Evolutionary conservation across 2,888 invertebrate species (phyloP).

Genomic region (Escarpia spicata): DNA sequence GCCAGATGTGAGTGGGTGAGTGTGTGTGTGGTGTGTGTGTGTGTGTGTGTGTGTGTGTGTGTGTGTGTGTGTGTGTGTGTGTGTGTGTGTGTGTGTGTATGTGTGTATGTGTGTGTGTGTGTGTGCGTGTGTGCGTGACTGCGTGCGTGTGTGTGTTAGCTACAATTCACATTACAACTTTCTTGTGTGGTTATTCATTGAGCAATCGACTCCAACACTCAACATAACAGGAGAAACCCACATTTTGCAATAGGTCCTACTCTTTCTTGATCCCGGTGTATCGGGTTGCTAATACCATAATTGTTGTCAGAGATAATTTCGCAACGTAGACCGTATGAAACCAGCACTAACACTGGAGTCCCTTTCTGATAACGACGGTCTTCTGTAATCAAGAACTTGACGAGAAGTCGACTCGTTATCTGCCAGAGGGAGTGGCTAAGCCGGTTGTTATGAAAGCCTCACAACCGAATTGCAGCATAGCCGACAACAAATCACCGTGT

Average conservation of each 20-base stretch:
- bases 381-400: not conserved
- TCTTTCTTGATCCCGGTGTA: not conserved
- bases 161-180: not conserved
- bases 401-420: not conserved
- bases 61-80: not conserved
- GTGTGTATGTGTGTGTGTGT: not conserved
- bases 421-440: not conserved
- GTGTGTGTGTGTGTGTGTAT: not conserved
- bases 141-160: not conserved
- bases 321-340: not conserved
- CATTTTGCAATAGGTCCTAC: not conserved
- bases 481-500: not conserved
- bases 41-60: not conserved
- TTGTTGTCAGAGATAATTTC: not conserved
- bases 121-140: not conserved
- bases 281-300: not conserved
- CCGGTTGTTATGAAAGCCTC: not conserved
- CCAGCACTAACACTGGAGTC: not conserved
- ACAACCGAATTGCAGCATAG: not conserved
- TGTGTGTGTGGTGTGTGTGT: not conserved
- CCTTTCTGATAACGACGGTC: not conserved
- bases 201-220: not conserved
- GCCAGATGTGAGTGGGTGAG: not conserved
- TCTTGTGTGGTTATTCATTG: not conserved
- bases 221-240: not conserved